Evolutionary conservation across 2,888 invertebrate species (phyloP).

Genomic region (Dynastes grantii): DNA sequence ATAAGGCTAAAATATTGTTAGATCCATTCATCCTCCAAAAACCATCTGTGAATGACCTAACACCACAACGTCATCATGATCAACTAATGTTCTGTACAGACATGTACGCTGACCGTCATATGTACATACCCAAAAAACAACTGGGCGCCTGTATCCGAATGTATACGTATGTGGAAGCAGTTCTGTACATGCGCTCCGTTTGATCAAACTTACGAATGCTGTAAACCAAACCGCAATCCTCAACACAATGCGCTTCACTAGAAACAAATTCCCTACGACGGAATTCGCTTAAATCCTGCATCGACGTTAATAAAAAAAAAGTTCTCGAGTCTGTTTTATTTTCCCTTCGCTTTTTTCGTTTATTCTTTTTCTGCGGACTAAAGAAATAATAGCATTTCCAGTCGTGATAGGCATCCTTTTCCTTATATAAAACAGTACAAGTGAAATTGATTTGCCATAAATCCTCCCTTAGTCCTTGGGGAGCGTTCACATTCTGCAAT

Average conservation of each 20-base stretch:
- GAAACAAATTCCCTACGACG: slow-evolving; percentile 4
- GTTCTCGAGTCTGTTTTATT: neutral
- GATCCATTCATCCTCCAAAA: too few species aligned
- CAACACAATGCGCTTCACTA: neutral
- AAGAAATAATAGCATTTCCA: slow-evolving; percentile 11
- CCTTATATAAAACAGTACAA: slow-evolving; percentile 15
- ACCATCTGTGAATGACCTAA: too few species aligned
- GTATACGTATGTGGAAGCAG: too few species aligned
- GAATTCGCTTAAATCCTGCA: slow-evolving; percentile 9
- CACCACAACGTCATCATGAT: too few species aligned
- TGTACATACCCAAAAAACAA: too few species aligned
- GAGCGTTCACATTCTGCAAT: slow-evolving; percentile 1
- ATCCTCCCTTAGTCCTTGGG: neutral
- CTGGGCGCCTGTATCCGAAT: too few species aligned
- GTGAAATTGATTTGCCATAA: slow-evolving; percentile 17
- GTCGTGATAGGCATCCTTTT: neutral
- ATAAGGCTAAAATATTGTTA: too few species aligned
- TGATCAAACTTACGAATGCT: too few species aligned
- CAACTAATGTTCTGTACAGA: too few species aligned
- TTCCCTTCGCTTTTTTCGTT: slow-evolving; percentile 3
- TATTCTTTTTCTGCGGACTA: neutral
- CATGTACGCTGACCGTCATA: too few species aligned
- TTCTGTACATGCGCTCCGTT: too few species aligned
- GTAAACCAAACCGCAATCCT: neutral
- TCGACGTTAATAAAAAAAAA: slow-evolving; percentile 14